Conservation (phyloP, 2,797 vertebrate species). For the Gallirallus australis region DNA sequence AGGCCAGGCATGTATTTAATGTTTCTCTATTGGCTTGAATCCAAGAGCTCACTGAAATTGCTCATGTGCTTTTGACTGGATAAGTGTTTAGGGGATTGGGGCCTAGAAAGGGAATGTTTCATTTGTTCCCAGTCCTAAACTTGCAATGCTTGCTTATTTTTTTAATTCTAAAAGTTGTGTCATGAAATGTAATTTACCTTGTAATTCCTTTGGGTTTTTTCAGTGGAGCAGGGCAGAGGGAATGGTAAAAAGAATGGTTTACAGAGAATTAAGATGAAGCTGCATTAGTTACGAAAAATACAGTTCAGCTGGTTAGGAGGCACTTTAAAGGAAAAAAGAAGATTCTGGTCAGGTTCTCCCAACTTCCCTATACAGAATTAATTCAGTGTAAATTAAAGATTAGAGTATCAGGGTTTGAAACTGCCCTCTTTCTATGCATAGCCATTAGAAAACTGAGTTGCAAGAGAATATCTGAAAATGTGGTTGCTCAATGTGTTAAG, state of each 20-base stretch:
- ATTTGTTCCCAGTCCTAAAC: background rate
- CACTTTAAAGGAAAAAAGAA: background rate
- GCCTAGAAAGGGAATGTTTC: background rate
- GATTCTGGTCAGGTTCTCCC: background rate
- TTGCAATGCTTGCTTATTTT: background rate
- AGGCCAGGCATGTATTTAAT: conserved; percentile 12
- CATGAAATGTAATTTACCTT: background rate
- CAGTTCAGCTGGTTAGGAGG: background rate
- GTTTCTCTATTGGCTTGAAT: conserved; percentile 35
- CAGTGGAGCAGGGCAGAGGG: background rate
- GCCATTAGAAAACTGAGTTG: background rate
- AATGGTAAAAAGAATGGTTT: background rate
- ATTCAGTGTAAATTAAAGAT: background rate
- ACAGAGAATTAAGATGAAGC: background rate
- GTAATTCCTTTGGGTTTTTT: background rate
- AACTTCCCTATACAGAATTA: background rate
- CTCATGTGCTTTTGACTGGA: conserved; percentile 43
- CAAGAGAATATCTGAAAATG: background rate
- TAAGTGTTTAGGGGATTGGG: conserved; percentile 30
- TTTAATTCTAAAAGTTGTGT: background rate
- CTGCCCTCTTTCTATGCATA: background rate
- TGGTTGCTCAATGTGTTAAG: background rate
- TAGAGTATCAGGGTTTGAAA: background rate
- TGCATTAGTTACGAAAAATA: background rate
- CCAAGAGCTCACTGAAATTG: conserved; percentile 32